Conservation (phyloP, 2,888 invertebrate species). For the Sarcophaga variegata region DNA sequence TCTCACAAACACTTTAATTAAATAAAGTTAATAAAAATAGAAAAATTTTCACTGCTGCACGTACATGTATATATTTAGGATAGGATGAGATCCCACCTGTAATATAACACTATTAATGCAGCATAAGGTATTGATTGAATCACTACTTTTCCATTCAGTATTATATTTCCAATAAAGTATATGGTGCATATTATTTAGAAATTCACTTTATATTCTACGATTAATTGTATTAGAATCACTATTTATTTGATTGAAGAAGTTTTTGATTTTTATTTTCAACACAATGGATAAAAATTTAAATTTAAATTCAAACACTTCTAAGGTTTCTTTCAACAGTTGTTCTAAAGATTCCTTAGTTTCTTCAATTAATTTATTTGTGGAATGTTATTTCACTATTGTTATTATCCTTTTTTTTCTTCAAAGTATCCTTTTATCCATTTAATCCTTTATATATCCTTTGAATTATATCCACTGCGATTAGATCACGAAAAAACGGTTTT, state of each 20-base stretch:
- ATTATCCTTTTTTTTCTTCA: slow-evolving; percentile 30
- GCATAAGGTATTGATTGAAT: no score
- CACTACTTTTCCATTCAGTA: no score
- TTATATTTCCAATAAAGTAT: no score
- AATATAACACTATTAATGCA: no score
- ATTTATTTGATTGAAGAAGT: not conserved
- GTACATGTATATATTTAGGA: no score
- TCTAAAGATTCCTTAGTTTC: not conserved
- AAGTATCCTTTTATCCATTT: slow-evolving; percentile 23
- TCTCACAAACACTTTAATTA: no score
- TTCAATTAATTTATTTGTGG: no score
- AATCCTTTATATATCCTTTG: slow-evolving; percentile 26
- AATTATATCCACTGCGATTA: not conserved
- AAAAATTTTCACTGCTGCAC: no score
- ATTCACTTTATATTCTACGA: no score
- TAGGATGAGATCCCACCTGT: no score
- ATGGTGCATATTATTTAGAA: no score
- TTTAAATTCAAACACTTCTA: slow-evolving; percentile 34
- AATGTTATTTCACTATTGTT: not conserved
- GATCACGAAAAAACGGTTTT: not conserved
- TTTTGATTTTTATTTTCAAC: not conserved
- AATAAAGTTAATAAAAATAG: no score
- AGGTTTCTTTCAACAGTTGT: slow-evolving; percentile 28
- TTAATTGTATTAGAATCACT: not conserved
- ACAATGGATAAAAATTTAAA: not conserved